Conservation (phyloP, 2,797 vertebrate species). For the Thripadectes ignobilis region DNA sequence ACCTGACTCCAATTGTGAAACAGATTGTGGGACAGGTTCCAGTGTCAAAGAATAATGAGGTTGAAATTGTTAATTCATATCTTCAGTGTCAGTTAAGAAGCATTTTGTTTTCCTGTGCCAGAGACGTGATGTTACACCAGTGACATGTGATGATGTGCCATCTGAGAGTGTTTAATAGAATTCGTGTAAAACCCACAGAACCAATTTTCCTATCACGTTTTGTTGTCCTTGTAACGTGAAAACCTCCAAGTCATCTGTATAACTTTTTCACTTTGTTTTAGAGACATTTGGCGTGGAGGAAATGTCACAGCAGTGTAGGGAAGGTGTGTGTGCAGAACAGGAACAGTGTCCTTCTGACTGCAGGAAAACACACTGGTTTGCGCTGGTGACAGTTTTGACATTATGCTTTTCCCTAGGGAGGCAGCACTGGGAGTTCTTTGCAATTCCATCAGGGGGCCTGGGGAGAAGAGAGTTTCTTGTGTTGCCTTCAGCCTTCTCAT, state of each 20-base stretch:
- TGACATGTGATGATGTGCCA: not conserved
- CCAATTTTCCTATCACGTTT: not conserved
- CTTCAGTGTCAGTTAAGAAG: not conserved
- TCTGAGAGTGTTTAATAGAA: not conserved
- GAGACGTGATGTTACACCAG: not conserved
- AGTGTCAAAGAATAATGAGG: not conserved
- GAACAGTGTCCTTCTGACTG: not conserved
- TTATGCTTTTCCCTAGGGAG: not conserved
- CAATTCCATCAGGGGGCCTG: not conserved
- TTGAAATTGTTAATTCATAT: not conserved
- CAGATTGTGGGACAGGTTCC: not conserved
- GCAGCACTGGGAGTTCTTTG: not conserved
- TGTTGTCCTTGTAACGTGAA: not conserved
- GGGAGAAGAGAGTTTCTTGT: not conserved
- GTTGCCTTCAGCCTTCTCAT: not conserved
- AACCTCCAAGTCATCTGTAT: not conserved
- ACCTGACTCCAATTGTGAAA: not conserved
- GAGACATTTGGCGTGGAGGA: not conserved
- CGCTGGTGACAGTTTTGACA: fast-evolving
- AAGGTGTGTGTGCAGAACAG: not conserved
- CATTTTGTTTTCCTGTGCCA: not conserved
- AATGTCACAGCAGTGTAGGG: not conserved
- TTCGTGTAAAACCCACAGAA: not conserved
- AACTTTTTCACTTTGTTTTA: not conserved
- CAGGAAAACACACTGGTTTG: not conserved